Conservation (phyloP, 1,140 invertebrate species). For the Apis mellifera region Amel_HAv3.1 CM009937.2:9771501-9772000, state of each 20-base stretch:
- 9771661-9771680: constrained; percentile 47
- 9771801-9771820: background rate
- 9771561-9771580: constrained; percentile 51
- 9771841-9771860: background rate
- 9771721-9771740: background rate
- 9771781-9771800: background rate
- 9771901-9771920: background rate
- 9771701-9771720: constrained; percentile 16
- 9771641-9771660: constrained; percentile 49
- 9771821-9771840: constrained; percentile 3
- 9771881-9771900: background rate
- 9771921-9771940: background rate
- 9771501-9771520: no score
- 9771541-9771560: constrained; percentile 46
- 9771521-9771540: no score
- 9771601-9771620: constrained; percentile 1
- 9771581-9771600: constrained; percentile 47
- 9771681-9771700: constrained; percentile 54
- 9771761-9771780: constrained; percentile 36
- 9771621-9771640: constrained; percentile 25
- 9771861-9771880: background rate
- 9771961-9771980: background rate
- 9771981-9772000: no score
- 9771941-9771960: background rate
- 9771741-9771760: constrained; percentile 55